Conservation (phyloP, 1,140 invertebrate species). For the Dinothrombium tinctorium region DNA sequence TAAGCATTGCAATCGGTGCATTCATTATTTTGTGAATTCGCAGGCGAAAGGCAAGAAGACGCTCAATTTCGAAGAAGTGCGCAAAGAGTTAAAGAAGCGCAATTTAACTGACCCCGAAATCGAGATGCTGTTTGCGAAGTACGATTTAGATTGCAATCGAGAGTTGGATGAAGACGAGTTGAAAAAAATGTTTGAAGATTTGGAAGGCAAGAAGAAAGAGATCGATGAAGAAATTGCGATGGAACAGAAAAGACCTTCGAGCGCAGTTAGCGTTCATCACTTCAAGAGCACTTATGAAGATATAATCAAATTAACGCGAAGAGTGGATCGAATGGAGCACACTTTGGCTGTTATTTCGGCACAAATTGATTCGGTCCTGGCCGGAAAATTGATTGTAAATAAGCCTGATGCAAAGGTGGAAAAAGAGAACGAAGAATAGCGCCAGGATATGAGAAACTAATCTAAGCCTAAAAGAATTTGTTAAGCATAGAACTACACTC, state of each 20-base stretch:
- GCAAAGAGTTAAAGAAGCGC: slow-evolving; percentile 27
- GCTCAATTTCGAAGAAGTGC: slow-evolving; percentile 25
- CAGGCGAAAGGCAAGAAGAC: slow-evolving; percentile 25
- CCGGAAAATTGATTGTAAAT: slow-evolving; percentile 7
- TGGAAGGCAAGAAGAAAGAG: slow-evolving; percentile 20
- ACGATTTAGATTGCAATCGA: slow-evolving; percentile 31
- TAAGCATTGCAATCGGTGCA: no score
- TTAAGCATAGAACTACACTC: no score
- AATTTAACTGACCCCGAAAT: slow-evolving; percentile 40
- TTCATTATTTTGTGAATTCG: no score
- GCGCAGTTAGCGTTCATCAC: not conserved
- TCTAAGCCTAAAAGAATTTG: no score
- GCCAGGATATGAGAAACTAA: no score
- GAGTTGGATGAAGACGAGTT: slow-evolving; percentile 27
- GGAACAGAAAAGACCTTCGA: slow-evolving; percentile 10
- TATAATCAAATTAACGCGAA: slow-evolving; percentile 18
- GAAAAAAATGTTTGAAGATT: slow-evolving; percentile 20
- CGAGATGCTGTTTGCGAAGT: slow-evolving; percentile 38
- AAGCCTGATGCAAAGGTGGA: no score
- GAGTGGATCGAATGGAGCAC: slow-evolving; percentile 25
- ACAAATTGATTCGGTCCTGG: slow-evolving; percentile 32
- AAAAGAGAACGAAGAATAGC: no score
- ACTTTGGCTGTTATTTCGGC: slow-evolving; percentile 25
- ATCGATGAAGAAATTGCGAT: slow-evolving; percentile 18
- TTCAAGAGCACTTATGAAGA: slow-evolving; percentile 12